Conservation (phyloP, 2,888 invertebrate genomes). For the Pseudococcus jackbeardsleyi region DNA sequence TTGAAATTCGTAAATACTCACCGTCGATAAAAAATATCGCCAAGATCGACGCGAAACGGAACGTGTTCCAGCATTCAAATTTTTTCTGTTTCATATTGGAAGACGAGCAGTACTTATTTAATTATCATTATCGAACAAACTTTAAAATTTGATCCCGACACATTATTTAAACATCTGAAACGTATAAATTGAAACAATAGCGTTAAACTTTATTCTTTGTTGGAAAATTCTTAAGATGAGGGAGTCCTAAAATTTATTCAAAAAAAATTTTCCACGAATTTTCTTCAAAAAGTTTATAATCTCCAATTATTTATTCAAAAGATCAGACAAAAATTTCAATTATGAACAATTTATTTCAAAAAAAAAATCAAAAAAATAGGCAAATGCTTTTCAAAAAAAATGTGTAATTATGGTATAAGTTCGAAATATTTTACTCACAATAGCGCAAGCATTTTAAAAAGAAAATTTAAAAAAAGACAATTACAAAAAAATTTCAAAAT, state of each 20-base stretch:
- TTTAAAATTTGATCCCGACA: constrained; percentile 33
- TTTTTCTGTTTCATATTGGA: constrained; percentile 53
- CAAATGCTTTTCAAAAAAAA: too few species aligned
- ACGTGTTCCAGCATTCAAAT: constrained; percentile 30
- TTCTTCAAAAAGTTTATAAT: too few species aligned
- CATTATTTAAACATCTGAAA: constrained; percentile 32
- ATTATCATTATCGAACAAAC: constrained; percentile 4
- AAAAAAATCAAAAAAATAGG: too few species aligned
- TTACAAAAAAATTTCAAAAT: too few species aligned
- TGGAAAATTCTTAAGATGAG: background rate
- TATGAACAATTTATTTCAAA: too few species aligned
- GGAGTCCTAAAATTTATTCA: background rate
- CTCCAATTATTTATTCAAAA: too few species aligned
- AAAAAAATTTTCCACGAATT: background rate
- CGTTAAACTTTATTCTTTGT: background rate
- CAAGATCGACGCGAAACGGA: background rate
- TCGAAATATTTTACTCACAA: too few species aligned
- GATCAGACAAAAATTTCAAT: too few species aligned
- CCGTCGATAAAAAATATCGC: constrained; percentile 29
- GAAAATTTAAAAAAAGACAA: too few species aligned
- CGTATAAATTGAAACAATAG: background rate
- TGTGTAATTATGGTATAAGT: too few species aligned
- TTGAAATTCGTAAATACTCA: constrained; percentile 32
- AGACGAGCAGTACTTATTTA: background rate
- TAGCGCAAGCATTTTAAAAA: too few species aligned